Evolutionary conservation across 2,113 vertebrate species (phyloP), one percentile per base, ranked within the genome.

Genomic region (Aix galericulata): DNA sequence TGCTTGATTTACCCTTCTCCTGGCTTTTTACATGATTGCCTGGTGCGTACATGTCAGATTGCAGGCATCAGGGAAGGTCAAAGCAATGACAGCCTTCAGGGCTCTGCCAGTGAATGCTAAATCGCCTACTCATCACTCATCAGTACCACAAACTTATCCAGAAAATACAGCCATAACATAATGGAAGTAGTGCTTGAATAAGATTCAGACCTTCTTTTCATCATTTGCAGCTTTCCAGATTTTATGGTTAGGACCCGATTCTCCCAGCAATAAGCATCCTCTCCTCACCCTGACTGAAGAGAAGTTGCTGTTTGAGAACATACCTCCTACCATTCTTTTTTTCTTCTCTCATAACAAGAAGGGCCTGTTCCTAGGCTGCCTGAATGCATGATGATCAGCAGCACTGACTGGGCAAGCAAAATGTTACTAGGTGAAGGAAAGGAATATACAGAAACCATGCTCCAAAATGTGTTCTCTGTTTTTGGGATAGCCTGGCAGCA

Each of bases 121-220:
- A 91, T 73, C 67, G 66, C 87, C 87, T 68, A 2, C 34, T 95
- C 82, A 94, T 40, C 42, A 42, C 76, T 92, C 81, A 91, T 52
- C 85, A 66, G 92, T 44, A 55, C 67, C 86, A 79, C 86, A 69
- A 92, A 80, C 95, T 96, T 93, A 96, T 63, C 69, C 94, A 82
- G 69, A 93, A 95, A 91, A 77, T 36, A 68, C 77, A 91, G 40
- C 63, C 48, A 18, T 25, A 36, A 56, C 4, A 40, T 50, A 85
- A 94, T 74, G 59, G 71, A 78, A 79, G 88, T 66, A 82, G 78
- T 50, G 78, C 84, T 82, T 90, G 67, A 96, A 82, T 74, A 94
- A 95, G 46, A 76, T 85, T 91, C 78, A 82, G 40, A 92, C 73
- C 17, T 67, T 82, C 60, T 82, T 76, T 88, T 89, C 86, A 68